Evolutionary conservation across 2,797 vertebrate genomes (phyloP).

Genomic region (Thripadectes ignobilis): DNA sequence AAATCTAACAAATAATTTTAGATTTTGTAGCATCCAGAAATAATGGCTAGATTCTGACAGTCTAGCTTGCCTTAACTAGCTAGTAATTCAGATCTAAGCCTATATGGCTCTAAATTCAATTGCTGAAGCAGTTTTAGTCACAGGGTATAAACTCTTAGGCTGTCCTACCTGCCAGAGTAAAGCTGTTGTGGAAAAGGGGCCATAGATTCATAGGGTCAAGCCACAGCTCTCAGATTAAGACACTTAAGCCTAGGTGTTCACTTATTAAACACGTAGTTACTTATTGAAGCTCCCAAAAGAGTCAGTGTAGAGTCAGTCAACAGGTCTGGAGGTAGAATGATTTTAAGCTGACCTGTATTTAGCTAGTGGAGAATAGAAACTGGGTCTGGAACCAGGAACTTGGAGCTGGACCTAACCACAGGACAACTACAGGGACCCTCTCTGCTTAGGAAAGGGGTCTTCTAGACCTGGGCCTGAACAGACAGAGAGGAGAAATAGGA

Average conservation of each 20-base stretch:
- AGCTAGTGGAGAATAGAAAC: background rate
- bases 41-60: background rate
- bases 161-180: background rate
- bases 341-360: background rate
- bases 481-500: background rate
- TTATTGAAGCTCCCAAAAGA: background rate
- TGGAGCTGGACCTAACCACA: background rate
- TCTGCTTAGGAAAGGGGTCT: background rate
- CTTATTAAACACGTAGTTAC: background rate
- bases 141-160: background rate
- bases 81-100: background rate
- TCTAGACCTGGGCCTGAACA: background rate
- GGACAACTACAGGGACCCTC: background rate
- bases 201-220: background rate
- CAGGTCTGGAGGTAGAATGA: background rate
- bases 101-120: background rate
- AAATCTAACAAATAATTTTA: background rate
- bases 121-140: background rate
- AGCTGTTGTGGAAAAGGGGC: background rate
- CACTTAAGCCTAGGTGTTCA: background rate
- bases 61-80: background rate
- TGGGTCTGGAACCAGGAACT: background rate
- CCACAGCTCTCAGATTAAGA: background rate
- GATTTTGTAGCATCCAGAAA: background rate
- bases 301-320: background rate